Conservation (phyloP, 2,888 invertebrate genomes). For the Synergus umbraculus region DNA sequence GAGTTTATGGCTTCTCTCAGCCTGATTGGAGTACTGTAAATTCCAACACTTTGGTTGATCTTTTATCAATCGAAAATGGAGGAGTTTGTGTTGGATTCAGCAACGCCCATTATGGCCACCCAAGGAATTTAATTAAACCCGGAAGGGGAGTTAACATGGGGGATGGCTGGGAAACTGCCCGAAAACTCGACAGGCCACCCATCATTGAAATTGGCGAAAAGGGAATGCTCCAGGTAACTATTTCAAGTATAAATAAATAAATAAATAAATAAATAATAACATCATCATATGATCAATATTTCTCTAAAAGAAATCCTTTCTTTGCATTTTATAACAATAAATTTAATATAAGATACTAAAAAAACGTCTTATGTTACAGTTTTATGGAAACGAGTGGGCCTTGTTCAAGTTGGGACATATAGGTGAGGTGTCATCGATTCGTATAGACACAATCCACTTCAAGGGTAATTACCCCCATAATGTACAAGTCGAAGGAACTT, state of each 20-base stretch:
- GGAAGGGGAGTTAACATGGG: constrained; percentile 80
- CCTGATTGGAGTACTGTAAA: constrained; percentile 69
- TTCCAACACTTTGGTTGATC: constrained; percentile 67
- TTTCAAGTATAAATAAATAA: not conserved
- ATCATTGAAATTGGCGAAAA: constrained; percentile 59
- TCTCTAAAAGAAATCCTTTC: not conserved
- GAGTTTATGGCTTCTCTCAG: constrained; percentile 80
- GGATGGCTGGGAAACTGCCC: constrained; percentile 84
- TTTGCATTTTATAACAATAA: not conserved
- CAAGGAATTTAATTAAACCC: constrained; percentile 81
- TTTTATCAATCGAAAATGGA: constrained; percentile 80
- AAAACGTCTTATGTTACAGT: constrained; percentile 18
- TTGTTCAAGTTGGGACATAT: constrained; percentile 80
- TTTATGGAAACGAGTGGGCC: constrained; percentile 81
- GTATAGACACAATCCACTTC: constrained; percentile 82
- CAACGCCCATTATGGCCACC: constrained; percentile 84
- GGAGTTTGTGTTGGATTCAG: constrained; percentile 80
- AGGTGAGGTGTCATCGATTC: constrained; percentile 79
- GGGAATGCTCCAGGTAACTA: not conserved
- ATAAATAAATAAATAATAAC: no score
- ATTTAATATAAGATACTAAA: not conserved
- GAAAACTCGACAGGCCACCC: constrained; percentile 81
- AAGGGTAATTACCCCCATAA: constrained; percentile 84
- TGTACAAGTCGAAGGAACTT: constrained; percentile 80
- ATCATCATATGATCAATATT: constrained; percentile 4